Evolutionary conservation across 2,888 invertebrate genomes (phyloP).

Genomic region (Seladonia tumulorum): DNA sequence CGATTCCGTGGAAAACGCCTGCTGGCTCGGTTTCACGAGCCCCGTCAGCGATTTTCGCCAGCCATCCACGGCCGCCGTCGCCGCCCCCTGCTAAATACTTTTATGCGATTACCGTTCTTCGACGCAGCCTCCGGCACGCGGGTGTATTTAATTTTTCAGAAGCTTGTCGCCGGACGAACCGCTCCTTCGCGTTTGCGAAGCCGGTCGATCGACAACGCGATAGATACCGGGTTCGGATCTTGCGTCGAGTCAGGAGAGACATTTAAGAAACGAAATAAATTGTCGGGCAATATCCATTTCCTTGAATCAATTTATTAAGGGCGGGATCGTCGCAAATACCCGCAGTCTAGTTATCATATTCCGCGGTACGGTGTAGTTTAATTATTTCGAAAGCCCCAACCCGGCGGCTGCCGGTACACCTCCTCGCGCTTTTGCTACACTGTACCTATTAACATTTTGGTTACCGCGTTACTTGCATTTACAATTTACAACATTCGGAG

Average conservation of each 20-base stretch:
- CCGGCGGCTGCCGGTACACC: background rate
- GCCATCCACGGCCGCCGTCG: background rate
- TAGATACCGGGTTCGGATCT: background rate
- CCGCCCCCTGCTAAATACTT: slow-evolving; percentile 1
- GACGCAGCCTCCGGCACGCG: background rate
- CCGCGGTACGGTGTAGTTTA: background rate
- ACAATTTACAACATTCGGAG: background rate
- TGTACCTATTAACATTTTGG: slow-evolving; percentile 14
- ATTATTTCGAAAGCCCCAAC: slow-evolving; percentile 11
- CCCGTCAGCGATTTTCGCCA: slow-evolving; percentile 39
- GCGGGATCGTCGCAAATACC: background rate
- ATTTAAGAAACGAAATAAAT: background rate
- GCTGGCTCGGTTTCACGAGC: slow-evolving; percentile 10
- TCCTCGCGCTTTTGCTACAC: slow-evolving; percentile 24
- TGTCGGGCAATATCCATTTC: background rate
- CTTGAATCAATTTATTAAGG: background rate
- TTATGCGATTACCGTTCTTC: slow-evolving; percentile 13
- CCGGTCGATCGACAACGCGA: background rate
- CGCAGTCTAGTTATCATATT: slow-evolving; percentile 7
- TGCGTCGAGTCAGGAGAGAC: background rate
- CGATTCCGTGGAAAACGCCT: slow-evolving; percentile 30
- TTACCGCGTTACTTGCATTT: slow-evolving; percentile 11
- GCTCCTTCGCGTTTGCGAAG: background rate
- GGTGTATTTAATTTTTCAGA: background rate
- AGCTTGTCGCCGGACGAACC: background rate